Conservation (phyloP, 2,113 vertebrate genomes). For the Nicator chloris region DNA sequence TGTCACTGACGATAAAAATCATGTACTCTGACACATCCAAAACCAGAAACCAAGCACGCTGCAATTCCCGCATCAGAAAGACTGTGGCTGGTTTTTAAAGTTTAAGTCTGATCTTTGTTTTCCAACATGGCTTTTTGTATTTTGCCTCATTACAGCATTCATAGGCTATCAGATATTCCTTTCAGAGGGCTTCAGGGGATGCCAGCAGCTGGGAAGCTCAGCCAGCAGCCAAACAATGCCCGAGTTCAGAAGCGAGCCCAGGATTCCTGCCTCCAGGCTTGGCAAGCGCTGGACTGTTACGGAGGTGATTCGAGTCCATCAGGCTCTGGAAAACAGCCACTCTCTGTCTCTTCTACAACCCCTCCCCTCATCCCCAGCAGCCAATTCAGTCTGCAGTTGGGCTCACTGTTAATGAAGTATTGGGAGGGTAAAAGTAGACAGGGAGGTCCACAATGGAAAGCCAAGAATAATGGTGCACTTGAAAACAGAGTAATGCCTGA, state of each 20-base stretch:
- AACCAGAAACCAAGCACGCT: not conserved
- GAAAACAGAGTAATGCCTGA: not conserved
- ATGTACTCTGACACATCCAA: not conserved
- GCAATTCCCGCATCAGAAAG: not conserved
- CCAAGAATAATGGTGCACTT: not conserved
- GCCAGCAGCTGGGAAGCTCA: constrained; percentile 52
- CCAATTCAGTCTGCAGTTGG: not conserved
- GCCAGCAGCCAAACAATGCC: constrained; percentile 47
- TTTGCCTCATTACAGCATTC: constrained; percentile 41
- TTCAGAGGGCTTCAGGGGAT: constrained; percentile 18
- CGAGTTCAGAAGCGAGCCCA: not conserved
- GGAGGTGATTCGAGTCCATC: constrained; percentile 23
- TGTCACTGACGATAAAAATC: not conserved
- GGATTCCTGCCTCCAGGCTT: constrained; percentile 53
- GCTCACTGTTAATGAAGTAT: not conserved
- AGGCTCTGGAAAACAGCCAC: constrained; percentile 41
- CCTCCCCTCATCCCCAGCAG: not conserved
- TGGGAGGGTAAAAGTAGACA: not conserved
- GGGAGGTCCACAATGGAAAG: constrained; percentile 1
- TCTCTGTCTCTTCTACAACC: not conserved
- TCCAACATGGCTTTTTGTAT: constrained; percentile 21
- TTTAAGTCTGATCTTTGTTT: constrained; percentile 43
- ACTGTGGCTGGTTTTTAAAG: not conserved
- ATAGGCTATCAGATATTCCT: constrained; percentile 27
- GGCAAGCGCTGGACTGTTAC: not conserved